These are phyloP conservation scores for Drosophila mimica DNA, from an alignment of 2,888 invertebrate species.

Conservation along the genomic window DNA sequence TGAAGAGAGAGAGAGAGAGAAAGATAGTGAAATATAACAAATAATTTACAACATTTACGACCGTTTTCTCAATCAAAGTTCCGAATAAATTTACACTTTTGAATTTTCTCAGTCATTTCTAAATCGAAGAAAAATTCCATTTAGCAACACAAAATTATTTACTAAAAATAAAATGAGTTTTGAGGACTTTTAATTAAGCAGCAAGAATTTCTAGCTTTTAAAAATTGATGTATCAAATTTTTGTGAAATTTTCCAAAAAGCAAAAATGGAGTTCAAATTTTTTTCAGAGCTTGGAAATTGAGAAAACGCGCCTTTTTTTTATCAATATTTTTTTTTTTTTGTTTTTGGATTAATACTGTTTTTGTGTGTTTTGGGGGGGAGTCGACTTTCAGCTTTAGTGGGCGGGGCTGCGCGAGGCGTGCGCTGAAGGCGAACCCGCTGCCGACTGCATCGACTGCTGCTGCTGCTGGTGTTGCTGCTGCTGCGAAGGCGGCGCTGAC, in stretches of 20 bases:
- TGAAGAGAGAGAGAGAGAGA: slow-evolving; percentile 8
- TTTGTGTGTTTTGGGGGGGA: slow-evolving; percentile 2
- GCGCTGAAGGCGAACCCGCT: slow-evolving; percentile 56
- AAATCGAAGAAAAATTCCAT: background rate
- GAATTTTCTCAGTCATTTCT: background rate
- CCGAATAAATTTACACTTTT: background rate
- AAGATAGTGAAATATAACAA: slow-evolving; percentile 55
- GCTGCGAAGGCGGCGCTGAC: slow-evolving; percentile 49
- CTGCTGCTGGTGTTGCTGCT: slow-evolving; percentile 18
- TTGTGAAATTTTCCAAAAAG: background rate
- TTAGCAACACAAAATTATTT: background rate
- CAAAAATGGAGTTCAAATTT: background rate
- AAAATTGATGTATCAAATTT: background rate
- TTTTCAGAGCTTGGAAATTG: background rate
- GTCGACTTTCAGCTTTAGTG: slow-evolving; percentile 45
- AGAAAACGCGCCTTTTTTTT: slow-evolving; percentile 16
- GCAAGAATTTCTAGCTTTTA: background rate
- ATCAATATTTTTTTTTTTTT: slow-evolving; percentile 6
- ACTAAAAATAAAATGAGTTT: background rate
- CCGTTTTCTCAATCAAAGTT: slow-evolving; percentile 2
- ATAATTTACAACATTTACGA: slow-evolving; percentile 78
- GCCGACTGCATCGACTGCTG: slow-evolving; percentile 28
- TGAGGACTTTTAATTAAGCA: background rate
- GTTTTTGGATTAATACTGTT: slow-evolving; percentile 71
- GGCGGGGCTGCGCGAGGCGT: slow-evolving; percentile 70